Evolutionary conservation across 2,888 invertebrate species (phyloP).

Genomic region (Nebria brevicollis): DNA sequence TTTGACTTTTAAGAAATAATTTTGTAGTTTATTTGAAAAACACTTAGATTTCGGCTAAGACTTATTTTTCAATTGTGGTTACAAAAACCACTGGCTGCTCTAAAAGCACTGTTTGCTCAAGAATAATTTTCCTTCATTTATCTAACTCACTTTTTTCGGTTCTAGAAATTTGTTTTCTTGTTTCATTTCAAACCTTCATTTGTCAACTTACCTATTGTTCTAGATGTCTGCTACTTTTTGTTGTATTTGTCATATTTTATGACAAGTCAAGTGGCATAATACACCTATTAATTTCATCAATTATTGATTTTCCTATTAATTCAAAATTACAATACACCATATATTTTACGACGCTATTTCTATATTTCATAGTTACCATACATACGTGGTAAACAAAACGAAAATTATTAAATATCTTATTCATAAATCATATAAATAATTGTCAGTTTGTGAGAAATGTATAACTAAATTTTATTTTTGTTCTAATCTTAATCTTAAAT

Average conservation of each 20-base stretch:
- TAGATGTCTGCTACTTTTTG: not conserved
- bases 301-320: too few species aligned
- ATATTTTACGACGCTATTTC: too few species aligned
- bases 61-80: not conserved
- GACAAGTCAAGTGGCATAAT: not conserved
- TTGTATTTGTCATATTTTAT: not conserved
- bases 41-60: not conserved
- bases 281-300: not conserved
- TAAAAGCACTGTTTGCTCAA: not conserved
- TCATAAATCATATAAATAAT: too few species aligned
- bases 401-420: too few species aligned
- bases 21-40: too few species aligned
- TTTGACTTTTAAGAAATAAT: not conserved
- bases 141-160: slow-evolving; percentile 39
- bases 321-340: not conserved
- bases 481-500: too few species aligned
- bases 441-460: too few species aligned
- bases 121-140: slow-evolving; percentile 25
- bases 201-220: slow-evolving; percentile 16
- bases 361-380: too few species aligned
- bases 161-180: slow-evolving; percentile 38
- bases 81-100: not conserved
- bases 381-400: too few species aligned
- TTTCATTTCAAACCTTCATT: slow-evolving; percentile 42
- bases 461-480: too few species aligned